These are phyloP conservation scores for Apogon hyalosoma DNA, from an alignment of 2,797 vertebrate genomes.

Conservation along the genomic window DNA sequence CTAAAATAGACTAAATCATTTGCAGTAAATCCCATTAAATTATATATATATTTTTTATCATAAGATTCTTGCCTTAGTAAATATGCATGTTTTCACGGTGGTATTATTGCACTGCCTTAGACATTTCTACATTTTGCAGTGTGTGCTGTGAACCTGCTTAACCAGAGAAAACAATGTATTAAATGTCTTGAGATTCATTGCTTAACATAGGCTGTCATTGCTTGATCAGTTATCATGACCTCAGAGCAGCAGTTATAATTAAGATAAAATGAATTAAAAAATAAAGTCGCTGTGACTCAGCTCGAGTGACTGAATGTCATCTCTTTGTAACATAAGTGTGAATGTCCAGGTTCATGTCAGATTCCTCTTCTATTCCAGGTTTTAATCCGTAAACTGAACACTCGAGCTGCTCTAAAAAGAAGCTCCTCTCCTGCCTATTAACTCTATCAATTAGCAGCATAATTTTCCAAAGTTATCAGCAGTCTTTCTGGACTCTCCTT, in stretches of 20 bases:
- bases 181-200: constrained; percentile 64
- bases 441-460: constrained; percentile 67
- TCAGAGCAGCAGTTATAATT: constrained; percentile 66
- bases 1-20: too few relatives aligned
- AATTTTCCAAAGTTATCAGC: constrained; percentile 65
- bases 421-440: constrained; percentile 45
- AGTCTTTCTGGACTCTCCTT: constrained; percentile 63
- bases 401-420: constrained; percentile 39
- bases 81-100: neutral
- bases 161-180: constrained; percentile 36
- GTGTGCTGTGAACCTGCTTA: constrained; percentile 5
- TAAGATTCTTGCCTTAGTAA: neutral
- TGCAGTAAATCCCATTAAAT: too few relatives aligned
- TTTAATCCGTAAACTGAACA: constrained; percentile 50
- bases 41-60: too few relatives aligned
- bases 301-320: constrained; percentile 48
- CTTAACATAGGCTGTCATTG: constrained; percentile 46
- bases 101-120: neutral
- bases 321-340: constrained; percentile 32
- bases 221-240: constrained; percentile 66
- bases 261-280: constrained; percentile 70
- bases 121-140: neutral
- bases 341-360: constrained; percentile 9
- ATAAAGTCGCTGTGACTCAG: constrained; percentile 54
- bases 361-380: constrained; percentile 17